Percentiles rank a stretch among this genome's conserved stretches.
phyloP scores from a whole-genome alignment of 2,797 vertebrate genomes.

The Moxostoma hubbsi region DNA sequence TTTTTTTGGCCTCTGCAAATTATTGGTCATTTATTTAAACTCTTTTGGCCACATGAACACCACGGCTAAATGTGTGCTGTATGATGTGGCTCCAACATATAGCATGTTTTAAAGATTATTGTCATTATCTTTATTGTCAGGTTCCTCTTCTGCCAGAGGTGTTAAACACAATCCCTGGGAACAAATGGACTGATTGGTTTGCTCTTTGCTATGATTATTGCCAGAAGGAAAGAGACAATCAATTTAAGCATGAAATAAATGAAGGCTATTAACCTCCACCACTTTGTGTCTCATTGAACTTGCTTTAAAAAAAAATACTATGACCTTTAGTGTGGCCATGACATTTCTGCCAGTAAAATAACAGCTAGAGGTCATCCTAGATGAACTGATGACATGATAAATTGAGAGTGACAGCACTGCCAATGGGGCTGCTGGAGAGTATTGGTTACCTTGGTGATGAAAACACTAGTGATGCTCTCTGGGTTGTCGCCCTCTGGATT shows the following conservation, averaged over 20 bases:
- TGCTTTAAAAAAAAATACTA: slow-evolving; percentile 71
- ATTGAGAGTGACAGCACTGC: slow-evolving; percentile 33
- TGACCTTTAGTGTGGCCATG: slow-evolving; percentile 76
- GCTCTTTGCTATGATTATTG: slow-evolving; percentile 32
- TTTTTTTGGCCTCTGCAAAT: too few relatives aligned
- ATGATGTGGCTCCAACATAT: too few relatives aligned
- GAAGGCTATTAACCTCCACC: slow-evolving; percentile 67
- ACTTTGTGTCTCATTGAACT: slow-evolving; percentile 67
- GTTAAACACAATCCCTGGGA: slow-evolving; percentile 6
- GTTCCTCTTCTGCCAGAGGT: slow-evolving; percentile 14
- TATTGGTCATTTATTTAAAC: too few relatives aligned
- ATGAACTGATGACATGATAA: slow-evolving; percentile 61
- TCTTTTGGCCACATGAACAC: too few relatives aligned
- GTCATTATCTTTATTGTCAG: too few relatives aligned
- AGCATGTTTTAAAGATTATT: too few relatives aligned
- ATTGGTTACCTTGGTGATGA: slow-evolving; percentile 93
- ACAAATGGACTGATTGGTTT: slow-evolving; percentile 31
- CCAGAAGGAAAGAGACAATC: slow-evolving; percentile 62
- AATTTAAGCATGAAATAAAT: slow-evolving; percentile 67
- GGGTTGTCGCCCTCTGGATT: slow-evolving; percentile 98
- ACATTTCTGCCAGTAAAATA: slow-evolving; percentile 69
- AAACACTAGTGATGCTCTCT: slow-evolving; percentile 98
- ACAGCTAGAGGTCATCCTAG: slow-evolving; percentile 61
- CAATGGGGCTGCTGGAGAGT: neutral
- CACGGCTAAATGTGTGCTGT: too few relatives aligned